These are phyloP conservation scores for Clitarchus hookeri DNA, from an alignment of 2,888 invertebrate species.

Conservation along the genomic window DNA sequence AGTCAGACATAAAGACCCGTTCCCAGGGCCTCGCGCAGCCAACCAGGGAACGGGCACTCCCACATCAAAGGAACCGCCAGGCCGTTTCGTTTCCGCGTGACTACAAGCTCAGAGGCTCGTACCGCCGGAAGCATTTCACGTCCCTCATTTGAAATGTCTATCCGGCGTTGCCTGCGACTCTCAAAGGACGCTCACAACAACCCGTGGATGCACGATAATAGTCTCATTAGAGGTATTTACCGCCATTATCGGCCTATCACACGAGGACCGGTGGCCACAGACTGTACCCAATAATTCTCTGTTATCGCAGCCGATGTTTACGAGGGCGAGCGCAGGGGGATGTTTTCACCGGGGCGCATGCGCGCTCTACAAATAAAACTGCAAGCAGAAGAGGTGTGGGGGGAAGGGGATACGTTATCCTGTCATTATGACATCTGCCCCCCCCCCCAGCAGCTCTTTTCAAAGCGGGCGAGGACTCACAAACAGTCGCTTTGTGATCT, in stretches of 20 bases:
- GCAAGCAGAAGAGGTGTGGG: background rate
- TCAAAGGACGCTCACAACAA: too few species aligned
- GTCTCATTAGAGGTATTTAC: background rate
- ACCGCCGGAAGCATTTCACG: too few species aligned
- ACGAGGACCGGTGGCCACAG: background rate
- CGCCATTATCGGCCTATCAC: background rate
- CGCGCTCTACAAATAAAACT: background rate
- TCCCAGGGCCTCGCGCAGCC: too few species aligned
- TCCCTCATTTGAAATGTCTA: too few species aligned
- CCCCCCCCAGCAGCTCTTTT: background rate
- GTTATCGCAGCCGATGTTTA: background rate
- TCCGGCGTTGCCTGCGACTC: too few species aligned
- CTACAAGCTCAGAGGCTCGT: too few species aligned
- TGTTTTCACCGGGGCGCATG: background rate
- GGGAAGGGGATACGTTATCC: background rate
- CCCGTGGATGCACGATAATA: too few species aligned
- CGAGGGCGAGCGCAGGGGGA: background rate
- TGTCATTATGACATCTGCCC: background rate
- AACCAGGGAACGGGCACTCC: too few species aligned
- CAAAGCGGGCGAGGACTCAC: background rate
- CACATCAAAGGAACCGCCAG: too few species aligned
- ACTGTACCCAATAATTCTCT: background rate
- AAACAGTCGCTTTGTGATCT: slow-evolving; percentile 14
- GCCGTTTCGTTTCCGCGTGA: too few species aligned
- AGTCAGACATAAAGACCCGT: too few species aligned